These are phyloP conservation scores for Lethrus apterus DNA, from an alignment of 1,140 invertebrate genomes.

Conservation along the genomic window DNA sequence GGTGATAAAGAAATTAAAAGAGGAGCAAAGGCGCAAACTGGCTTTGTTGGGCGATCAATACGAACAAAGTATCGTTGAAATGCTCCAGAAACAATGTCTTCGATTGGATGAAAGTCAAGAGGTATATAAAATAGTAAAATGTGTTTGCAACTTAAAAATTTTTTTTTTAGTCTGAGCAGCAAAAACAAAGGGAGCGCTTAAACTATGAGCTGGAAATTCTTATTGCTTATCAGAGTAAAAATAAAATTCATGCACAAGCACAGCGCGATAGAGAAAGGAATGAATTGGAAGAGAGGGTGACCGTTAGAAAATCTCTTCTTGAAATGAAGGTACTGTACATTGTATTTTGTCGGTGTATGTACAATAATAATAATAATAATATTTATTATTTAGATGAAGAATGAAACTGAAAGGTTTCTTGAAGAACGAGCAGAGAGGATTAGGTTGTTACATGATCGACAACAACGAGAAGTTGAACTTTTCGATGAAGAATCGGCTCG, in stretches of 20 bases:
- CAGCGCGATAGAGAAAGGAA: conserved; percentile 88
- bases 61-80: conserved; percentile 97
- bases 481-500: conserved; percentile 91
- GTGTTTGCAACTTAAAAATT: neutral
- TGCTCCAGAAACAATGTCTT: conserved; percentile 98
- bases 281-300: conserved; percentile 89
- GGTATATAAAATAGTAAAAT: conserved; percentile 39
- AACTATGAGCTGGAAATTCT: conserved; percentile 94
- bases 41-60: conserved; percentile 96
- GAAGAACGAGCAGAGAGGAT: conserved; percentile 84
- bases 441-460: conserved; percentile 77
- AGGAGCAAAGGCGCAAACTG: conserved; percentile 94
- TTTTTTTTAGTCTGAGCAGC: conserved; percentile 50
- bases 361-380: too few relatives aligned
- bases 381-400: too few relatives aligned
- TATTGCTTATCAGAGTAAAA: conserved; percentile 97
- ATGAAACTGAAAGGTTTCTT: conserved; percentile 83
- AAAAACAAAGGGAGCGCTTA: conserved; percentile 74
- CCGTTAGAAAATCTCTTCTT: conserved; percentile 75
- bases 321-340: conserved; percentile 95
- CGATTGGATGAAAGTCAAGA: conserved; percentile 95
- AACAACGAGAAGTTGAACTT: conserved; percentile 80
- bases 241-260: conserved; percentile 93
- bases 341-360: too few relatives aligned
- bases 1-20: conserved; percentile 94